A percentile compares a stretch with the other conserved stretches of the same genome.
Conservation (phyloP, 30 jellyfish, hydroid and myxozoan genomes). For the Pelagia noctiluca region DNA sequence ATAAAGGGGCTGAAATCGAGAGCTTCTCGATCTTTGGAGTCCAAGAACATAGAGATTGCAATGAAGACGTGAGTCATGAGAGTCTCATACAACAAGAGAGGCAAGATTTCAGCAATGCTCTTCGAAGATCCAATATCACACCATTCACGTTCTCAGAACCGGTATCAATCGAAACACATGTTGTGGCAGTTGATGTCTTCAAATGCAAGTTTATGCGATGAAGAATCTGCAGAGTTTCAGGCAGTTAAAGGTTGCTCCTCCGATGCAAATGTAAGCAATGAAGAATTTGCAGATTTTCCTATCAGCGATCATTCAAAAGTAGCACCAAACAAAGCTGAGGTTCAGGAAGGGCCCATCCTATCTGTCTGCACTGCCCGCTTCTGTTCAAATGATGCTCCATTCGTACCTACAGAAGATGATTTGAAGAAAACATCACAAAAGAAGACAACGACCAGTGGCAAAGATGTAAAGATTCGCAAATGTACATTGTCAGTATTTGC, state of each 20-base stretch:
- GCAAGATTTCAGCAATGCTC: conserved; percentile 25
- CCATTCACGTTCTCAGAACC: conserved; percentile 27
- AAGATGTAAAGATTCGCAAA: conserved; percentile 1
- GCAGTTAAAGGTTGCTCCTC: conserved; percentile 22
- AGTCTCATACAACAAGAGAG: conserved; percentile 12
- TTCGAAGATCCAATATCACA: conserved; percentile 27
- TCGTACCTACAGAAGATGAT: conserved; percentile 7
- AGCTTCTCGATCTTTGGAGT: conserved; percentile 11
- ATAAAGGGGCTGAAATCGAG: conserved; percentile 23
- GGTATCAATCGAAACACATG: not conserved
- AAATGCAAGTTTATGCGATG: conserved; percentile 20
- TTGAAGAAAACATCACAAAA: conserved; percentile 6
- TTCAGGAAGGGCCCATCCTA: not conserved
- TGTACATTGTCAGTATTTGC: conserved; percentile 12
- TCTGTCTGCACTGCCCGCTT: conserved; percentile 1
- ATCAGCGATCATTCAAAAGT: not conserved
- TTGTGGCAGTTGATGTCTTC: conserved; percentile 26
- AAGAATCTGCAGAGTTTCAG: conserved; percentile 20
- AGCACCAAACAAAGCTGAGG: not conserved
- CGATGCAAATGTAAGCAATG: conserved; percentile 12
- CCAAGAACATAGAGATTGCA: conserved; percentile 10
- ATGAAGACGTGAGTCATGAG: conserved; percentile 34
- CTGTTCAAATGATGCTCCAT: conserved; percentile 1
- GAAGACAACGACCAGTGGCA: not conserved
- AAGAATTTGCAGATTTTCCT: conserved; percentile 24